Evolutionary conservation across 2,888 invertebrate genomes (phyloP), one percentile per base, ranked within the genome.

Genomic region (Drosophila basisetae): DNA sequence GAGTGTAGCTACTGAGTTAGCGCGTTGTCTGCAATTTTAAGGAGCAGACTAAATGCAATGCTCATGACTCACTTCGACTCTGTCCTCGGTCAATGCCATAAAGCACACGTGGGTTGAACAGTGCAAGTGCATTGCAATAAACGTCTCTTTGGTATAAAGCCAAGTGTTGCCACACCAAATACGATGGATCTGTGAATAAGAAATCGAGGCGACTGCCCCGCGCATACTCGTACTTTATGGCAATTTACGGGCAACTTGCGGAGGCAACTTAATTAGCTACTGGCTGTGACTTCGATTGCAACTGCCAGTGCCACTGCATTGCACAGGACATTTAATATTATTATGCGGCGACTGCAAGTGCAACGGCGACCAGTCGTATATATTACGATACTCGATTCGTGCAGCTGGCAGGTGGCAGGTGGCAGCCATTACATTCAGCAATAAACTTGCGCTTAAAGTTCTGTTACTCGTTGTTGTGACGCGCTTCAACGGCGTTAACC

Each of bases 301-400:
- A 61, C 58, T 39, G 71, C 61, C 52, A 61, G 31, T 53, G 70
- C 68, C 73, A 83, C 81, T 88, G 86, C 84, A 84, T 55, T 88
- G 84, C 84, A 89, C 87, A 89, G 86, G 89, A 83, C 82, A 84
- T 86, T 84, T 86, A 89, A 89, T 84, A 89, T 84, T 86, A 84
- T 84, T 84, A 78, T 84, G 79, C 84, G 81, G 78, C 83, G 68
- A 22, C 22, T 30, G 41, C 30, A 41, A 41, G 22, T 30, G 56
- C 52, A 28, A 60, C 68, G 69, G 72, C 79, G 66, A 53, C 80
- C 70, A 52, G 62, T 65, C 78, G 71, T 80, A 81, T 83, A 81
- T 78, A 88, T 83, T 84, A 78, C 81, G 50, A 65, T 62, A 58
- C 54, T 59, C 71, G 41, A 47, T 53, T 55, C 55, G 50, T 54